These are phyloP conservation scores for Sylvicola fuscatus DNA, from an alignment of 2,888 invertebrate genomes.

Conservation along the genomic window DNA sequence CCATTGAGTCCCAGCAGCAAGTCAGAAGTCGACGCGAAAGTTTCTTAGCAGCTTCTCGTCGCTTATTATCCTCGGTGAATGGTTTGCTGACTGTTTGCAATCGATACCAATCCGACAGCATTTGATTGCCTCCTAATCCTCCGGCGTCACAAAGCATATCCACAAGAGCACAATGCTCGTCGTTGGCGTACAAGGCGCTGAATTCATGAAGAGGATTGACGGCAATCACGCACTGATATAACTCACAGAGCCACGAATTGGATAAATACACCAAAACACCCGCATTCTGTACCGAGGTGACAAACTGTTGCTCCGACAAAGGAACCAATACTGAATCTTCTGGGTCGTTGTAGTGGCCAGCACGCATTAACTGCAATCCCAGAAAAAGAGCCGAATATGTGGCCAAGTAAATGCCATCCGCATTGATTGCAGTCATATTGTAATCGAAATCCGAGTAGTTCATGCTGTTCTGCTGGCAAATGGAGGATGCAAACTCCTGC, in stretches of 20 bases:
- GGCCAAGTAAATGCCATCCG: slow-evolving; percentile 84
- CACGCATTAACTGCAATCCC: slow-evolving; percentile 56
- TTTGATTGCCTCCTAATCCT: slow-evolving; percentile 61
- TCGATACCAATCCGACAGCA: slow-evolving; percentile 72
- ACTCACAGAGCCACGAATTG: slow-evolving; percentile 79
- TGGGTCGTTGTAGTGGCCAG: slow-evolving; percentile 48
- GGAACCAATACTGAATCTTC: slow-evolving; percentile 29
- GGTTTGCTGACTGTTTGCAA: slow-evolving; percentile 53
- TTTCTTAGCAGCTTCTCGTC: slow-evolving; percentile 60
- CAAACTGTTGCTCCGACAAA: slow-evolving; percentile 68
- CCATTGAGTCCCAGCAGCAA: slow-evolving; percentile 83
- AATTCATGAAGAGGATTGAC: slow-evolving; percentile 22
- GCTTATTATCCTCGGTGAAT: slow-evolving; percentile 41
- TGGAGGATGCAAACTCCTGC: slow-evolving; percentile 79
- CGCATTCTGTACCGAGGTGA: slow-evolving; percentile 78
- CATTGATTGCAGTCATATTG: slow-evolving; percentile 59
- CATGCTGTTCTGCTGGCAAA: slow-evolving; percentile 52
- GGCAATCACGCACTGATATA: slow-evolving; percentile 71
- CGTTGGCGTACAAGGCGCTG: slow-evolving; percentile 16
- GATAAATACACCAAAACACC: slow-evolving; percentile 86
- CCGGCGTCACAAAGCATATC: slow-evolving; percentile 48
- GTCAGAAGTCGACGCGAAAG: slow-evolving; percentile 59
- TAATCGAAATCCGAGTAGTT: slow-evolving; percentile 28
- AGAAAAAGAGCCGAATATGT: slow-evolving; percentile 69
- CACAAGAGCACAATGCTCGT: slow-evolving; percentile 20